Evolutionary conservation across 2,113 vertebrate species (phyloP).

Genomic region (Ardeotis arabs): DNA sequence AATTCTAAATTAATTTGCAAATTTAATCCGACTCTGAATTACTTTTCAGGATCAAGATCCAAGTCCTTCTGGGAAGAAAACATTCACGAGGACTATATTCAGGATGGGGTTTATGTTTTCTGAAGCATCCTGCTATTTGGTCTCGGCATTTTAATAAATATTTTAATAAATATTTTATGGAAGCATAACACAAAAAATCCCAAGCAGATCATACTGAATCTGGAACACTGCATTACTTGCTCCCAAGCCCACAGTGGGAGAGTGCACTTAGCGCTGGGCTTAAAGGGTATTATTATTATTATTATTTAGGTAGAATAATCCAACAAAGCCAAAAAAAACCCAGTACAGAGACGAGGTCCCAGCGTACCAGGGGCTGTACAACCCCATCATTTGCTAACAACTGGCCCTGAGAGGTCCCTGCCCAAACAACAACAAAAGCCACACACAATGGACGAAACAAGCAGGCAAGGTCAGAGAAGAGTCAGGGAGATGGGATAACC

Average conservation of each 20-base stretch:
- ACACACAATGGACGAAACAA: neutral
- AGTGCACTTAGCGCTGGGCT: neutral
- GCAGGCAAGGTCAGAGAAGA: slow-evolving; percentile 6
- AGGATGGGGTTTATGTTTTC: neutral
- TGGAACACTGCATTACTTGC: neutral
- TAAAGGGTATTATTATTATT: neutral
- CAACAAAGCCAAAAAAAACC: neutral
- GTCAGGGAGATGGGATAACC: slow-evolving; percentile 50
- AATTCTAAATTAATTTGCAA: neutral
- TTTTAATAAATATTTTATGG: neutral
- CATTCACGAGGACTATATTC: neutral
- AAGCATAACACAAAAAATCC: neutral
- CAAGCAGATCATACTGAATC: neutral
- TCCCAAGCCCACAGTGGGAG: neutral
- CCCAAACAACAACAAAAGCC: neutral
- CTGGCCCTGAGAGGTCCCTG: neutral
- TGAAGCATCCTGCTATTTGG: neutral
- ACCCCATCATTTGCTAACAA: neutral
- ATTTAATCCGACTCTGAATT: neutral
- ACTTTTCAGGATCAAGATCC: neutral
- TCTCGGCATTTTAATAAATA: neutral
- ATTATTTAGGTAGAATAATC: neutral
- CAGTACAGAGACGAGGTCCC: neutral
- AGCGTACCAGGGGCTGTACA: neutral
- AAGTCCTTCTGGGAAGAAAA: neutral